A percentile compares a stretch with the other conserved stretches of the same genome.
These are phyloP conservation scores for Tetrapedia diversipes DNA, from an alignment of 2,888 invertebrate species.

Conservation along the genomic window DNA sequence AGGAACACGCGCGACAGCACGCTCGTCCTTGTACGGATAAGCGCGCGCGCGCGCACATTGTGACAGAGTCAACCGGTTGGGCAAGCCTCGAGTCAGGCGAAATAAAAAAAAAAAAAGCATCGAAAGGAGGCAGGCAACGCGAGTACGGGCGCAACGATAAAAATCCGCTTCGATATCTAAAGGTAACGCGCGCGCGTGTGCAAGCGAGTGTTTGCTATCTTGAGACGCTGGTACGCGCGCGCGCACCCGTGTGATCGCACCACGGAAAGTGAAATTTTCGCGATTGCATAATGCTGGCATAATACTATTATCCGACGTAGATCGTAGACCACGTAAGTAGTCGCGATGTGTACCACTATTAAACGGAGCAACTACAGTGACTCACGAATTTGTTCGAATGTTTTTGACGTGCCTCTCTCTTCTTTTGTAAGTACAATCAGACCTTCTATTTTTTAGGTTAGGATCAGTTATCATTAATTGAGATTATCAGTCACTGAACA, in stretches of 20 bases:
- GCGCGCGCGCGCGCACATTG: slow-evolving; percentile 21
- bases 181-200: neutral
- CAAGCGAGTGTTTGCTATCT: neutral
- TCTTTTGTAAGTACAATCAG: too few species aligned
- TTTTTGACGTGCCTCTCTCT: too few species aligned
- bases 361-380: too few species aligned
- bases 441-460: too few species aligned
- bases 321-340: slow-evolving; percentile 6
- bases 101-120: neutral
- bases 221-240: slow-evolving; percentile 17
- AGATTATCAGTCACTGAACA: too few species aligned
- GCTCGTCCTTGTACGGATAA: slow-evolving; percentile 59
- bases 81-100: slow-evolving; percentile 1
- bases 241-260: slow-evolving; percentile 55
- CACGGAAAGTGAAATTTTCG: slow-evolving; percentile 75
- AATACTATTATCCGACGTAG: slow-evolving; percentile 69
- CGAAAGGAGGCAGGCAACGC: slow-evolving; percentile 20
- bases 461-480: too few species aligned
- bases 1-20: neutral
- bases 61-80: slow-evolving; percentile 46
- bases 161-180: slow-evolving; percentile 25
- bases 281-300: slow-evolving; percentile 70
- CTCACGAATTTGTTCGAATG: too few species aligned
- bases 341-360: slow-evolving; percentile 21
- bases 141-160: slow-evolving; percentile 11